A percentile compares a stretch with the other conserved stretches of the same genome.
Conservation (phyloP, 37 sponge, comb jelly and placozoan genomes). For the Aplysina aerophoba region DNA sequence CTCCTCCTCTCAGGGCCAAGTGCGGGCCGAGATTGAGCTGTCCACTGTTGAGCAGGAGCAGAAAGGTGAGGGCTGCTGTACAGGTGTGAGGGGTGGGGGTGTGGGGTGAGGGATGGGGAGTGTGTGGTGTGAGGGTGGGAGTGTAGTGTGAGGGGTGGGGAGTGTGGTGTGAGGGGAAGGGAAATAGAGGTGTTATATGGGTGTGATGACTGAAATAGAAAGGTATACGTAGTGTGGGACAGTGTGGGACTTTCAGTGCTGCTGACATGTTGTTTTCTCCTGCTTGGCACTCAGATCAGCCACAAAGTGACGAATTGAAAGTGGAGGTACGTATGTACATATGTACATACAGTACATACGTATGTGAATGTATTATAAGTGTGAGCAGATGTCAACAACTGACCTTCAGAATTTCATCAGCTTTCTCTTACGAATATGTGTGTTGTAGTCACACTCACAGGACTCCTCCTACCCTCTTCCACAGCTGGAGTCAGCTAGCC, state of each 20-base stretch:
- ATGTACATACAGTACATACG: too few relatives aligned
- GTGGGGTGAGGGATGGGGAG: background rate
- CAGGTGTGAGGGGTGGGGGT: background rate
- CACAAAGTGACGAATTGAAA: background rate
- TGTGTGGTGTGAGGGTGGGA: background rate
- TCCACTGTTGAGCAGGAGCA: background rate
- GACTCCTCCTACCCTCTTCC: too few relatives aligned
- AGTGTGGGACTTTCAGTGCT: too few relatives aligned
- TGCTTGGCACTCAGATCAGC: conserved; percentile 13
- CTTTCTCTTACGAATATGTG: too few relatives aligned
- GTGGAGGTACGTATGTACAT: conserved; percentile 19
- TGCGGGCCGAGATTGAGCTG: background rate
- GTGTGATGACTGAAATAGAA: background rate
- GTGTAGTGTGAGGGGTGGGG: conserved; percentile 9
- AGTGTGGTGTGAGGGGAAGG: conserved; percentile 7
- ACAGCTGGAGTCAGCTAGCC: background rate
- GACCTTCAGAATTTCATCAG: too few relatives aligned
- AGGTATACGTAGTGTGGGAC: too few relatives aligned
- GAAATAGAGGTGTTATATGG: background rate
- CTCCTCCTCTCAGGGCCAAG: background rate
- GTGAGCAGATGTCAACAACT: too few relatives aligned
- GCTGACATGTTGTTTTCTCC: too few relatives aligned
- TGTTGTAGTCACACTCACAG: too few relatives aligned
- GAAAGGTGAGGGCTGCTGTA: background rate
- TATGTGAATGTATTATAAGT: too few relatives aligned